Evolutionary conservation across 2,113 vertebrate species (phyloP).

Genomic region (Actinemys pallida): DNA sequence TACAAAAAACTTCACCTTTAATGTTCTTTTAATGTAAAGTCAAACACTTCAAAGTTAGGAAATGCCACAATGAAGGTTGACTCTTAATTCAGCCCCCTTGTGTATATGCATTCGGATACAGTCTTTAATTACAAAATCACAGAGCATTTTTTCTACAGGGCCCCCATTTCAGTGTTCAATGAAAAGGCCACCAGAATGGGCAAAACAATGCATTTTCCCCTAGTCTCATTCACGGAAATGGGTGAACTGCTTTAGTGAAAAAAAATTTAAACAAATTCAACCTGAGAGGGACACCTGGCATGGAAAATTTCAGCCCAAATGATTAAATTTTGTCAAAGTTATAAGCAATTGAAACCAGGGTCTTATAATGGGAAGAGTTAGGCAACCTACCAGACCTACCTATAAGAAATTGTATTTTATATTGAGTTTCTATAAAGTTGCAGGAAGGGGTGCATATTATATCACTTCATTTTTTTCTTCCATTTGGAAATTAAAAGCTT

Average conservation of each 20-base stretch:
- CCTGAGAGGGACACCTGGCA: neutral
- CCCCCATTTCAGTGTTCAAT: neutral
- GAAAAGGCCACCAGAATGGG: neutral
- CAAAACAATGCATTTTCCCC: neutral
- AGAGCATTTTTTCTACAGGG: neutral
- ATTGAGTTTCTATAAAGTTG: slow-evolving; percentile 1
- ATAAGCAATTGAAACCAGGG: slow-evolving; percentile 8
- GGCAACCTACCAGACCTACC: neutral
- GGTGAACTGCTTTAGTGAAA: slow-evolving; percentile 31
- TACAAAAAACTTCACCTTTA: neutral
- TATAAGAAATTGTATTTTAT: slow-evolving; percentile 32
- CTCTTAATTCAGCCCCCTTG: neutral
- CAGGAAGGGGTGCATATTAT: neutral
- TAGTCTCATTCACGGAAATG: neutral
- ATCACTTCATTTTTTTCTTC: neutral
- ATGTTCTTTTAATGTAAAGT: neutral
- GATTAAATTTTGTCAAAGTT: neutral
- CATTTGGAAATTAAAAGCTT: neutral
- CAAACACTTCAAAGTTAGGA: neutral
- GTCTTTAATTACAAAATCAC: neutral
- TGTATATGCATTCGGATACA: neutral
- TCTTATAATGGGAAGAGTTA: slow-evolving; percentile 31
- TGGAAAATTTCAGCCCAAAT: neutral
- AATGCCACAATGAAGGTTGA: neutral
- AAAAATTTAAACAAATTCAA: slow-evolving; percentile 24